These are phyloP conservation scores for Cromileptes altivelis DNA, from an alignment of 2,113 vertebrate species.

Conservation along the genomic window DNA sequence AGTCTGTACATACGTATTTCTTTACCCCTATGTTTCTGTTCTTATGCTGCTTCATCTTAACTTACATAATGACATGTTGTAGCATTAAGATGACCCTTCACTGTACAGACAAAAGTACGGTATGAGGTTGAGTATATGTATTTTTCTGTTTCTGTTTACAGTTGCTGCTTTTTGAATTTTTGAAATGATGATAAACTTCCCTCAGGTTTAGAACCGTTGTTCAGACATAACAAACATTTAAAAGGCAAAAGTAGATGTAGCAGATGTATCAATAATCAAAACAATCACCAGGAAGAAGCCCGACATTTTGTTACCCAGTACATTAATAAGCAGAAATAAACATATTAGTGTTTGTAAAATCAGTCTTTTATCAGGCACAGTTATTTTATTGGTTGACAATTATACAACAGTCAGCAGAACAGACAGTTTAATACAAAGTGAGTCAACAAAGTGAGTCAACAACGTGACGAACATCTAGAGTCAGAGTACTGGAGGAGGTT, in stretches of 20 bases:
- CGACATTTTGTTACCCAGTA: too few species aligned
- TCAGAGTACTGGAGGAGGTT: background rate
- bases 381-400: background rate
- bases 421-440: slow-evolving; percentile 16
- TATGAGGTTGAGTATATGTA: background rate
- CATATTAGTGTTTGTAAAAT: background rate
- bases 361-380: background rate
- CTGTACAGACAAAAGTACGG: background rate
- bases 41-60: background rate
- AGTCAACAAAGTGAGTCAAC: background rate
- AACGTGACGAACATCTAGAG: background rate
- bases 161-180: too few species aligned
- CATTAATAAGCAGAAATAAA: background rate
- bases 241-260: background rate
- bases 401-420: background rate
- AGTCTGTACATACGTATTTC: too few species aligned
- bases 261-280: background rate
- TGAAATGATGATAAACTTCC: background rate
- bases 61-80: background rate
- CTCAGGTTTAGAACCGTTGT: background rate
- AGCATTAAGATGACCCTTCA: too few species aligned
- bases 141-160: too few species aligned
- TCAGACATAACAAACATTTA: background rate
- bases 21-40: too few species aligned
- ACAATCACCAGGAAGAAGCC: background rate